phyloP scores from a whole-genome alignment of 2,113 vertebrate species.

The Scophthalmus maximus region DNA sequence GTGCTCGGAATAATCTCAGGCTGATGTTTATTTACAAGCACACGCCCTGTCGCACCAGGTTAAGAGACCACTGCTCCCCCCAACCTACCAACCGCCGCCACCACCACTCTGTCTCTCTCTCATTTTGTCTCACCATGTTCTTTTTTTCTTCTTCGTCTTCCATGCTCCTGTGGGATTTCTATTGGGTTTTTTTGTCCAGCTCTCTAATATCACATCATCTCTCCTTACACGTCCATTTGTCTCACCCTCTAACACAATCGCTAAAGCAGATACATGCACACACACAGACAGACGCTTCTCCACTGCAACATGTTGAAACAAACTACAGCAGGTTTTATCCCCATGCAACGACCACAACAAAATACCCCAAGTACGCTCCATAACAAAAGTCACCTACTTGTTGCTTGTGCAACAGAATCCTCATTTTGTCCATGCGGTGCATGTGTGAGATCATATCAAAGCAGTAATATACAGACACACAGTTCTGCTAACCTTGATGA shows the following conservation, averaged over 20 bases:
- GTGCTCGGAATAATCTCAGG: constrained; percentile 77
- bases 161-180: constrained; percentile 13
- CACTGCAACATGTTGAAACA: constrained; percentile 34
- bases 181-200: background rate
- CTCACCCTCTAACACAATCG: background rate
- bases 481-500: background rate
- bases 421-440: background rate
- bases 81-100: no score
- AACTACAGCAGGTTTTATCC: constrained; percentile 33
- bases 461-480: background rate
- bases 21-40: constrained; percentile 83
- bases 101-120: constrained; percentile 21
- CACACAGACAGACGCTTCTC: background rate
- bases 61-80: constrained; percentile 69
- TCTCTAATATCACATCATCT: background rate
- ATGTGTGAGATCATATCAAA: background rate
- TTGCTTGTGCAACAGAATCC: constrained; percentile 18
- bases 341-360: constrained; percentile 23
- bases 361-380: constrained; percentile 40
- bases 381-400: constrained; percentile 47
- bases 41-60: constrained; percentile 82
- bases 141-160: constrained; percentile 16
- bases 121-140: constrained; percentile 27
- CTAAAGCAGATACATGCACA: constrained; percentile 2
- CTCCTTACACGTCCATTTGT: background rate